A percentile compares a stretch with the other conserved stretches of the same genome.
phyloP scores from a whole-genome alignment of 1,140 invertebrate species.

The Goniozus legneri region DNA sequence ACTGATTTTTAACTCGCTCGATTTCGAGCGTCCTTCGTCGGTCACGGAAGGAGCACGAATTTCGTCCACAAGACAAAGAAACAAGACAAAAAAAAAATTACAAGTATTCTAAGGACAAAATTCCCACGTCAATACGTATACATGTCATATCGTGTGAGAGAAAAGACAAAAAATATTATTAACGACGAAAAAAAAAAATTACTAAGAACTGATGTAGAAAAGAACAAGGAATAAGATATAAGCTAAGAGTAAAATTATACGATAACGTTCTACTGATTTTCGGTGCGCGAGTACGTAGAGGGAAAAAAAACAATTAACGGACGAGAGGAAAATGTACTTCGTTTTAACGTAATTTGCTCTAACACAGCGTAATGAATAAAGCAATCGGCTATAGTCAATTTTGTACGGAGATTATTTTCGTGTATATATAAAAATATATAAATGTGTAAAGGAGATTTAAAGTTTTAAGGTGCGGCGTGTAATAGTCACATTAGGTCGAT shows the following conservation, averaged over 20 bases:
- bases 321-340: no score
- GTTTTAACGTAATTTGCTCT: conserved; percentile 30
- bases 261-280: conserved; percentile 7
- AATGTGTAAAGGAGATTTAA: conserved; percentile 26
- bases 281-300: conserved; percentile 24
- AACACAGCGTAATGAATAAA: conserved; percentile 46
- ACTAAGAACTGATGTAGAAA: not conserved
- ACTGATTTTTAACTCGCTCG: no score
- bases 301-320: no score
- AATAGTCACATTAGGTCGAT: not conserved
- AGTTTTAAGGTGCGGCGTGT: no score
- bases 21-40: no score
- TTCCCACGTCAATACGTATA: conserved; percentile 40
- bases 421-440: conserved; percentile 36
- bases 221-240: not conserved
- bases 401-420: conserved; percentile 52
- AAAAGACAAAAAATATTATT: no score
- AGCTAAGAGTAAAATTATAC: not conserved
- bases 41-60: no score
- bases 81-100: conserved; percentile 3
- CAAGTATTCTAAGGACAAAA: no score
- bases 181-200: conserved; percentile 4
- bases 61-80: not conserved
- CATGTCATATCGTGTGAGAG: conserved; percentile 37
- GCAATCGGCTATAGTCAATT: conserved; percentile 53